These are phyloP conservation scores for Ectropis grisescens DNA, from an alignment of 1,140 invertebrate genomes.

Conservation along the genomic window DNA sequence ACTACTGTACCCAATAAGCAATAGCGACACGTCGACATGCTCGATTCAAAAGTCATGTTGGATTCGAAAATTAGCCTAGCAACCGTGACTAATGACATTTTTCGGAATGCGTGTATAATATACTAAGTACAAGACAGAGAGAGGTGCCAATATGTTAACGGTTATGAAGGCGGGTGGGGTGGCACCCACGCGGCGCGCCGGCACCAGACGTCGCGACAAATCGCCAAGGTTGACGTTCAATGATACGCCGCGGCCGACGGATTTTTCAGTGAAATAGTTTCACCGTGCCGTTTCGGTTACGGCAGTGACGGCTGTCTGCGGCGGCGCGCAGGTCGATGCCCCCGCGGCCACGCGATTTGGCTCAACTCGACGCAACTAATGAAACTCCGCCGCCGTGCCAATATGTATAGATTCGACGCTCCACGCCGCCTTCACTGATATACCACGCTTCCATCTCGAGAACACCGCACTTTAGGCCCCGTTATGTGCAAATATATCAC, in stretches of 20 bases:
- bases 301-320: slow-evolving; percentile 50
- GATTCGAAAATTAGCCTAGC: slow-evolving; percentile 2
- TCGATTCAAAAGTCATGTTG: too few relatives aligned
- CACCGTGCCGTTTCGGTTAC: slow-evolving; percentile 36
- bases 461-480: too few relatives aligned
- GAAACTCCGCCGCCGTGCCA: slow-evolving; percentile 27
- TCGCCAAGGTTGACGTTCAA: slow-evolving; percentile 59
- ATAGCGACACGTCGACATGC: too few relatives aligned
- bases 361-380: slow-evolving; percentile 35
- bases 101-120: slow-evolving; percentile 7
- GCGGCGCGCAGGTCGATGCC: slow-evolving; percentile 44
- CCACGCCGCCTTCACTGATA: slow-evolving; percentile 2
- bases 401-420: slow-evolving; percentile 4
- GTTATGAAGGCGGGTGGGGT: slow-evolving; percentile 40
- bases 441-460: background rate
- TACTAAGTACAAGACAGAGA: slow-evolving; percentile 20
- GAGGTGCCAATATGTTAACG: slow-evolving; percentile 46
- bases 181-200: slow-evolving; percentile 56
- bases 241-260: slow-evolving; percentile 47
- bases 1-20: too few relatives aligned
- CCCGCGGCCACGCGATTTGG: slow-evolving; percentile 47
- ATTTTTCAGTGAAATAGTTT: slow-evolving; percentile 68
- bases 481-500: too few relatives aligned
- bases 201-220: slow-evolving; percentile 55
- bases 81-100: slow-evolving; percentile 6